These are phyloP conservation scores for Trissolcus basalis DNA, from an alignment of 1,140 invertebrate species.

Conservation along the genomic window DNA sequence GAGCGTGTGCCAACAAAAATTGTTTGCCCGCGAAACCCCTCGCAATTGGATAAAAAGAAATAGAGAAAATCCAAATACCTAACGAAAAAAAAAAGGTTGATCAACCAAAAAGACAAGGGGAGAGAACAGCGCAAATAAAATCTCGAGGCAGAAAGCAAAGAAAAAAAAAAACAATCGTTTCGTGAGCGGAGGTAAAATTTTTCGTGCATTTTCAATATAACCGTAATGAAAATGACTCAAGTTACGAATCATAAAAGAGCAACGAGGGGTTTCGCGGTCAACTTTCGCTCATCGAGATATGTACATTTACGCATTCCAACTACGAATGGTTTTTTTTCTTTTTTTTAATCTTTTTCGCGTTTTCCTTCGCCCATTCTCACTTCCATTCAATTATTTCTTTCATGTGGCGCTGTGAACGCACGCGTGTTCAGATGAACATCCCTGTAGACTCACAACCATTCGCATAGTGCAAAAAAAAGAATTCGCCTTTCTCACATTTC, in stretches of 20 bases:
- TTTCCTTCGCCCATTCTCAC: too few species aligned
- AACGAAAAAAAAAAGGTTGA: neutral
- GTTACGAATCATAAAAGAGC: constrained; percentile 26
- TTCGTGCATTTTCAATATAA: constrained; percentile 20
- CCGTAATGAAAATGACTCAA: constrained; percentile 21
- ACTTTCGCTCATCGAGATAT: constrained; percentile 52
- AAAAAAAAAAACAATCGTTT: constrained; percentile 9
- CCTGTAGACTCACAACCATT: constrained; percentile 3
- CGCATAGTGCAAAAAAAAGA: constrained; percentile 25
- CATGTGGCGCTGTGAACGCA: constrained; percentile 5
- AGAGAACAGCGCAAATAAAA: neutral
- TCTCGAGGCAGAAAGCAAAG: neutral
- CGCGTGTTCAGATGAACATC: constrained; percentile 4
- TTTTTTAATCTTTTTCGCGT: constrained; percentile 2
- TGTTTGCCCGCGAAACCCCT: constrained; percentile 26
- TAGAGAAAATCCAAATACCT: neutral
- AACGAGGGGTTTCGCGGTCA: constrained; percentile 27
- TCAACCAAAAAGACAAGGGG: neutral
- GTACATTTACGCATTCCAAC: constrained; percentile 49
- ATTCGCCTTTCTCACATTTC: constrained; percentile 23
- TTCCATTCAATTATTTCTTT: constrained; percentile 6
- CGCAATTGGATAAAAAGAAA: constrained; percentile 9
- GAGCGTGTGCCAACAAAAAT: constrained; percentile 45
- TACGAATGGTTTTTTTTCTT: constrained; percentile 14
- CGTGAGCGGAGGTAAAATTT: constrained; percentile 11